phyloP scores from a whole-genome alignment of 2,113 vertebrate species.

The Columba janthina region DNA sequence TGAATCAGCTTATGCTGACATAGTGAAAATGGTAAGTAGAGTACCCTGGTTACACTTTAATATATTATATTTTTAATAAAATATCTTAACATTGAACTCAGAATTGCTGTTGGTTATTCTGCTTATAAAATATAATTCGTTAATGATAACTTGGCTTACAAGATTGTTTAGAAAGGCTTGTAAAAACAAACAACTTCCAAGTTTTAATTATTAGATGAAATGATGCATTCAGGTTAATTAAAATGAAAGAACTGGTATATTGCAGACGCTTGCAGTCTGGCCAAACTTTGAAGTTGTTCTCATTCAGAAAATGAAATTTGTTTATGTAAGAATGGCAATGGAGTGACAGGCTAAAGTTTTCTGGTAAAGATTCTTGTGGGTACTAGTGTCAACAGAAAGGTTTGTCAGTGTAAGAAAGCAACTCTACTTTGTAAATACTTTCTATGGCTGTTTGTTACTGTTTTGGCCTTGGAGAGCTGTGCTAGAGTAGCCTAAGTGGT shows the following conservation, averaged over 20 bases:
- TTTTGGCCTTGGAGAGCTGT: neutral
- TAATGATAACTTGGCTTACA: neutral
- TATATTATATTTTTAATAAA: neutral
- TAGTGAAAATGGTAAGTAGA: conserved; percentile 93
- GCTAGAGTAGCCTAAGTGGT: neutral
- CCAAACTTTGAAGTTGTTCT: neutral
- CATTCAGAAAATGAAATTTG: neutral
- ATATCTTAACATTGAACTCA: neutral
- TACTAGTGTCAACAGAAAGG: neutral
- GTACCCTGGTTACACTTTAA: conserved; percentile 9
- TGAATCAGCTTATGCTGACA: conserved; percentile 93
- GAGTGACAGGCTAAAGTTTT: neutral
- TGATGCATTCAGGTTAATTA: neutral
- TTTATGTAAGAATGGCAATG: neutral
- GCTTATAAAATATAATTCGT: neutral
- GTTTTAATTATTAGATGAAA: conserved; percentile 31
- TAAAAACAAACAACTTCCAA: neutral
- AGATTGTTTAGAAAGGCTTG: neutral
- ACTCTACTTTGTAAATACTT: neutral
- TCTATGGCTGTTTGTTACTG: neutral
- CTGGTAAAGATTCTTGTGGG: neutral
- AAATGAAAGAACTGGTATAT: neutral
- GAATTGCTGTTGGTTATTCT: neutral
- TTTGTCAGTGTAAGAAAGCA: neutral
- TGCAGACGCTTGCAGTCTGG: neutral